Evolutionary conservation across 2,888 invertebrate species (phyloP).

Genomic region (Cephus nigrinus): DNA sequence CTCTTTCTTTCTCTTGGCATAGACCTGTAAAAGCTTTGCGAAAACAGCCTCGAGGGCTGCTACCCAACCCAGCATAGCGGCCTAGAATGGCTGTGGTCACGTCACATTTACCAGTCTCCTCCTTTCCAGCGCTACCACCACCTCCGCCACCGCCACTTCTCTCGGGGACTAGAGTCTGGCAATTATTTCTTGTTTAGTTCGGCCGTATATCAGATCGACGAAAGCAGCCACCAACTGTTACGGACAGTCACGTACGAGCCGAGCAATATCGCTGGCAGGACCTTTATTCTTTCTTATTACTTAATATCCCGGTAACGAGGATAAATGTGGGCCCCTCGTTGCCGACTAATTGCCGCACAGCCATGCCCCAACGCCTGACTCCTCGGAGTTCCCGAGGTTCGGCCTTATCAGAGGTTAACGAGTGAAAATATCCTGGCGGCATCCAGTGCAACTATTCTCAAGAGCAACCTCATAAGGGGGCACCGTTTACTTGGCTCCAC

Average conservation of each 20-base stretch:
- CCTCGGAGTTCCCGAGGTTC: background rate
- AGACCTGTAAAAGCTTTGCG: background rate
- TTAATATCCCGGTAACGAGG: slow-evolving; percentile 48
- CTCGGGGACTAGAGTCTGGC: slow-evolving; percentile 10
- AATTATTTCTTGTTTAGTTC: slow-evolving; percentile 49
- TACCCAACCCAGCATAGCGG: too few relatives aligned
- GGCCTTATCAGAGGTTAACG: background rate
- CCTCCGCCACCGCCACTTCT: too few relatives aligned
- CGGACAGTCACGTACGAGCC: slow-evolving; percentile 42
- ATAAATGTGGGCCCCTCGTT: slow-evolving; percentile 38
- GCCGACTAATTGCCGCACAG: slow-evolving; percentile 33
- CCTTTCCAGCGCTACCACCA: too few relatives aligned
- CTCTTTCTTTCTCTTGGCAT: background rate
- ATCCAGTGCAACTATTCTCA: background rate
- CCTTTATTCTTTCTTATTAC: slow-evolving; percentile 51
- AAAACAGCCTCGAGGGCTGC: background rate
- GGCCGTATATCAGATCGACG: slow-evolving; percentile 43
- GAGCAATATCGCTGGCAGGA: slow-evolving; percentile 38
- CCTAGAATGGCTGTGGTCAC: background rate
- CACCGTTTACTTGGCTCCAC: background rate
- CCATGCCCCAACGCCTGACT: background rate
- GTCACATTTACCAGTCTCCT: background rate
- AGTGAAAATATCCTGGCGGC: background rate
- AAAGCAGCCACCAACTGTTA: slow-evolving; percentile 30
- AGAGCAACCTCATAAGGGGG: background rate